Base-by-base conservation (phyloP, 2,888 invertebrate species). In the Polyommatus icarus region DNA sequence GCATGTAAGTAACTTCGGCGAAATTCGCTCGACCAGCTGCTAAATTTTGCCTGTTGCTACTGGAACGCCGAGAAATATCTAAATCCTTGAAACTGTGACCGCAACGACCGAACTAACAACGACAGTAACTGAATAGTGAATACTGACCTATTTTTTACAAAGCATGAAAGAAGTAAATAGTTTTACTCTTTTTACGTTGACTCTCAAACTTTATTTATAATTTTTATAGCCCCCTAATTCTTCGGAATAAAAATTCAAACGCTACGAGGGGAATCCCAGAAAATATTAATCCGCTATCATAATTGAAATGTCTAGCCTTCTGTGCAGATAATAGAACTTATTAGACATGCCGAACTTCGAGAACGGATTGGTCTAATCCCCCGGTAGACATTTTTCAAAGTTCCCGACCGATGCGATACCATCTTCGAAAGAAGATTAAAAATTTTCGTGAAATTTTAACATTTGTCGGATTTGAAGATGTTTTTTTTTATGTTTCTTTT, bases 311-410 rank as follows among this genome's bases (percentile, higher is more conserved):
- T 90, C 89, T 87, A 67, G 67, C 82, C 83, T 83, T 84, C 82
- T 86, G 18, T 85, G 87, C 86, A 88, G 89, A 91, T 90, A 90
- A 91, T 87, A 87, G 87, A 88, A 82, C 86, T 90, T 89, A 88
- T 90, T 89, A 89, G 89, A 89, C 87, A 87, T 90, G 90, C 90
- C 90, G 87, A 91, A 90, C 88, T 87, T 88, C 77, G 83, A 81
- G 86, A 89, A 90, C 86, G 88, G 89, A 91, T 91, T 89, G 88
- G 85, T 87, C 86, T 90, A 91, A 90, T 90, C 89, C 88, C 87
- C 86, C 83, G 82, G 87, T 83, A 88, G 89, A 87, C 86, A 89
- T 88, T 88, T 90, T 88, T 88, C 86, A 87, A 84, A 87, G 84
- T 87, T 85, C 83, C 81, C 84, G 83, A 87, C 81, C 80, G 82